Percentiles rank a stretch among this genome's conserved stretches.
These are phyloP conservation scores for Apodemus sylvaticus DNA, from an alignment of 2,113 vertebrate species.

Conservation along the genomic window DNA sequence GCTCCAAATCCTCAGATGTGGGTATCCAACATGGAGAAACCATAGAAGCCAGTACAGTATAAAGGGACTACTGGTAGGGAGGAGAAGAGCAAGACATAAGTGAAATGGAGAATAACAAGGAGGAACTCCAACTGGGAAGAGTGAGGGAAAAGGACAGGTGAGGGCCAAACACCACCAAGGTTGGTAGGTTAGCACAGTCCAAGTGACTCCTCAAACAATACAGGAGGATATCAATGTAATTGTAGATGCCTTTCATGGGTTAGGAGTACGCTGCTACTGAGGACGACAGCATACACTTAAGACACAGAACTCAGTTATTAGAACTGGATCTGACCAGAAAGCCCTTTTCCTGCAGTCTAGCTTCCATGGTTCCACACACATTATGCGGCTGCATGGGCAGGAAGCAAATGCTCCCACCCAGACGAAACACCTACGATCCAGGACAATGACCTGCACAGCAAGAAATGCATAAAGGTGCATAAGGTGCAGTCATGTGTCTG, in stretches of 20 bases:
- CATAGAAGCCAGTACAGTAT: background rate
- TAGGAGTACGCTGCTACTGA: background rate
- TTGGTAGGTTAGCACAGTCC: background rate
- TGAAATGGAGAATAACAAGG: background rate
- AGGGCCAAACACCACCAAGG: background rate
- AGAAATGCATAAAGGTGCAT: background rate
- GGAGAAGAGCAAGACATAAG: background rate
- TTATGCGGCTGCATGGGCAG: background rate
- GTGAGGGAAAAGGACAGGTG: background rate
- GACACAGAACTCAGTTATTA: background rate
- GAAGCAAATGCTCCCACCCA: background rate
- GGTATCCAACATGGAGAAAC: background rate
- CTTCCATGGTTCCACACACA: background rate
- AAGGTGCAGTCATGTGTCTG: no score
- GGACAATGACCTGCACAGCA: background rate
- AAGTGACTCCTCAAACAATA: background rate
- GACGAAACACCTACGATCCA: background rate
- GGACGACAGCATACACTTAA: background rate
- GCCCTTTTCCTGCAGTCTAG: background rate
- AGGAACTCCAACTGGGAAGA: background rate
- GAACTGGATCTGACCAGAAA: background rate
- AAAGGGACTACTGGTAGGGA: background rate
- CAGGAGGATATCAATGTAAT: background rate
- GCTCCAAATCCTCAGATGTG: background rate
- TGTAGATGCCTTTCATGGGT: no score